These are phyloP conservation scores for Helicoverpa assulta DNA, from an alignment of 2,888 invertebrate species.

Conservation along the genomic window DNA sequence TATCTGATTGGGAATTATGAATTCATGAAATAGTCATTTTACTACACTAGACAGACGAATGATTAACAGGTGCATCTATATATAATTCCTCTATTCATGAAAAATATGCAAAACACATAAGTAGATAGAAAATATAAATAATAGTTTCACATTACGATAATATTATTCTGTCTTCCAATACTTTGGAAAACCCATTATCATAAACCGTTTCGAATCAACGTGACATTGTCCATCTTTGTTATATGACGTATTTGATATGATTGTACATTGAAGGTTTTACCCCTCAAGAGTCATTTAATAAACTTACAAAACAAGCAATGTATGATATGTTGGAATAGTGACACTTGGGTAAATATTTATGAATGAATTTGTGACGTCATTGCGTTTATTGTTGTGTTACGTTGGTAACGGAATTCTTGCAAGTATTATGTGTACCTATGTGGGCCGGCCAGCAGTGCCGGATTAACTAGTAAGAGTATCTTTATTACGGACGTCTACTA, in stretches of 20 bases:
- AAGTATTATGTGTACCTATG: neutral
- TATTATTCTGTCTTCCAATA: conserved; percentile 4
- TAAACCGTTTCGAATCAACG: conserved; percentile 8
- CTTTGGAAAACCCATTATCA: conserved; percentile 10
- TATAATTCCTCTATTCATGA: no score
- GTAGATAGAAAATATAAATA: no score
- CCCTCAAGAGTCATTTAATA: neutral
- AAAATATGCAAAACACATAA: no score
- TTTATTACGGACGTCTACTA: no score
- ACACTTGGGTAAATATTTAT: conserved; percentile 41
- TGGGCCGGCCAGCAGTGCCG: neutral
- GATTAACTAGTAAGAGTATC: no score
- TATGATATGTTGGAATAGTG: neutral
- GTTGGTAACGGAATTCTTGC: neutral
- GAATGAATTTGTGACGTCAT: conserved; percentile 29
- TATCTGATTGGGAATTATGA: no score
- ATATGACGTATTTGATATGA: neutral
- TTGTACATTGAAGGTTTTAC: neutral
- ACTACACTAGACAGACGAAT: no score
- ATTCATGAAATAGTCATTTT: no score
- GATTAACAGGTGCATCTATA: no score
- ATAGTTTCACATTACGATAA: no score
- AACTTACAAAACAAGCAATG: neutral
- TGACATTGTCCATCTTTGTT: neutral
- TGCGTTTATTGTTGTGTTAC: conserved; percentile 17